These are phyloP conservation scores for Aleadryas rufinucha DNA, from an alignment of 2,113 vertebrate species.

Conservation along the genomic window DNA sequence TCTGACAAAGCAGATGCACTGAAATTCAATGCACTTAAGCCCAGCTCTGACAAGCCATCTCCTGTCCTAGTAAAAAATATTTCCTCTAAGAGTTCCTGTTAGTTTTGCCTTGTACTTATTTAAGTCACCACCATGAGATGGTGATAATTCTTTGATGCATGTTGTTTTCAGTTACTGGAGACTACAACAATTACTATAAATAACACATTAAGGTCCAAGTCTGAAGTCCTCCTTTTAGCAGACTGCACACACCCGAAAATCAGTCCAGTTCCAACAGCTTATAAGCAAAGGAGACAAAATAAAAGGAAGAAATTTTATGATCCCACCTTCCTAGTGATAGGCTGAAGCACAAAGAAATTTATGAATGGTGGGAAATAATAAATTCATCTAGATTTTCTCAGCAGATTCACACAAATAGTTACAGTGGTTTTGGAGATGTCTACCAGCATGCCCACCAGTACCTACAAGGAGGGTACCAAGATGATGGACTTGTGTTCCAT, in stretches of 20 bases:
- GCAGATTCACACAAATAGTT: background rate
- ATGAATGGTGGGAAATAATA: background rate
- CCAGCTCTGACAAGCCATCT: background rate
- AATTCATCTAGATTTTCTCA: background rate
- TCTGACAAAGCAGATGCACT: background rate
- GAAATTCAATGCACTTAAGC: constrained; percentile 30
- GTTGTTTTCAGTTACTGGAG: background rate
- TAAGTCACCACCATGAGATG: background rate
- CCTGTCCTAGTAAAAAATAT: background rate
- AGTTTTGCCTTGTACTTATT: background rate
- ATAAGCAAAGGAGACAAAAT: background rate
- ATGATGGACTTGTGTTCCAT: background rate
- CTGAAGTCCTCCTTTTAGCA: background rate
- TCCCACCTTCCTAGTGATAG: background rate
- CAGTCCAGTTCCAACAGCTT: background rate
- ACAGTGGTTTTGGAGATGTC: background rate
- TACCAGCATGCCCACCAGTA: background rate
- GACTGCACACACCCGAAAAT: background rate
- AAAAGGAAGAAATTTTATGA: background rate
- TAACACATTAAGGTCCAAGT: background rate
- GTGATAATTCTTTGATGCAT: background rate
- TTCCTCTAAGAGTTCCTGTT: background rate
- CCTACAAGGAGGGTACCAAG: background rate
- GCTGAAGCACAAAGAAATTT: background rate
- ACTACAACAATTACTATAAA: background rate